Evolutionary conservation across 1,140 invertebrate genomes (phyloP).

Genomic region (Cyphomyrmex costatus): DNA sequence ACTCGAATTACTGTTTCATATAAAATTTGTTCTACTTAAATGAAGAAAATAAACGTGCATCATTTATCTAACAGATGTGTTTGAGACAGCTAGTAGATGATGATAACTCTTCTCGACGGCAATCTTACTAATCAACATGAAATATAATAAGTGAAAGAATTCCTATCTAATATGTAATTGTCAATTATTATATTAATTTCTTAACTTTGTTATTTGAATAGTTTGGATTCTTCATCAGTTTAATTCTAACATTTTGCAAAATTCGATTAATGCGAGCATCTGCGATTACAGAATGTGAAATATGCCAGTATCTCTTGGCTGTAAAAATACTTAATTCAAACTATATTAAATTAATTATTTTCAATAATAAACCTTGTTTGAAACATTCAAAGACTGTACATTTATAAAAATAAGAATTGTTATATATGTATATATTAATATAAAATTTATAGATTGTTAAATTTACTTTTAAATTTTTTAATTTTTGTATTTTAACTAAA

Average conservation of each 20-base stretch:
- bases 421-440: neutral
- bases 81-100: conserved; percentile 15
- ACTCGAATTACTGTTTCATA: neutral
- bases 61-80: conserved; percentile 26
- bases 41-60: neutral
- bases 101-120: neutral
- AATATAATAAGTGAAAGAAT: neutral
- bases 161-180: neutral
- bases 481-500: neutral
- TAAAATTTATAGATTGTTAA: neutral
- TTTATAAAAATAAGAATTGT: neutral
- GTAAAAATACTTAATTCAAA: neutral
- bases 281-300: conserved; percentile 7
- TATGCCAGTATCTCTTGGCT: neutral
- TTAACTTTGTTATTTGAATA: conserved; percentile 43
- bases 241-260: conserved; percentile 12
- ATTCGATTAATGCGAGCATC: conserved; percentile 10
- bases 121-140: neutral
- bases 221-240: conserved; percentile 9
- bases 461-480: too few relatives aligned
- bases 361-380: neutral
- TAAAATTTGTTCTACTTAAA: neutral
- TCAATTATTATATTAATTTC: neutral
- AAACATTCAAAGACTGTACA: neutral
- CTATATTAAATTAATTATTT: neutral